phyloP scores from a whole-genome alignment of 2,888 invertebrate genomes.

The Liposcelis brunnea region DNA sequence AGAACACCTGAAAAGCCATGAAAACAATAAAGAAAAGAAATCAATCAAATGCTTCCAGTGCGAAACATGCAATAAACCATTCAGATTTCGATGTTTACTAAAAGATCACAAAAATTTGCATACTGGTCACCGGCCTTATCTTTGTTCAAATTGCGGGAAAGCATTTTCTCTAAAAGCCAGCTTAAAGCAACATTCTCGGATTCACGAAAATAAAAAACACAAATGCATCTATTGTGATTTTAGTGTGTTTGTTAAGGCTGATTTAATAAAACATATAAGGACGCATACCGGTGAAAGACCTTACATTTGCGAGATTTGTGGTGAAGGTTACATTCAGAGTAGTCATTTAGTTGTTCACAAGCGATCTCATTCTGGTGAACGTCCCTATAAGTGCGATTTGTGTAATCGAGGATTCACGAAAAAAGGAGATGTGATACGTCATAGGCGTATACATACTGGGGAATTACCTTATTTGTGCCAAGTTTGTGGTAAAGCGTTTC shows the following conservation, averaged over 20 bases:
- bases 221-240: conserved; percentile 13
- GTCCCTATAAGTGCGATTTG: conserved; percentile 14
- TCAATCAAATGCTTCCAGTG: conserved; percentile 10
- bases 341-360: conserved; percentile 14
- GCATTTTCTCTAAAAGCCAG: conserved; percentile 14
- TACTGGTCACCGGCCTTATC: conserved; percentile 14
- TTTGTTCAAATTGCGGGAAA: conserved; percentile 14
- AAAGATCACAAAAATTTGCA: conserved; percentile 14
- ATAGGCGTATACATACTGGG: conserved; percentile 15
- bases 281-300: conserved; percentile 16
- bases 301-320: conserved; percentile 15
- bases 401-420: conserved; percentile 15
- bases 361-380: conserved; percentile 15
- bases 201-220: conserved; percentile 12
- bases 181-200: conserved; percentile 14
- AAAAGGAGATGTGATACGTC: conserved; percentile 15
- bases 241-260: conserved; percentile 14
- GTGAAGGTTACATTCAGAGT: conserved; percentile 15
- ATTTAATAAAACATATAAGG: conserved; percentile 14
- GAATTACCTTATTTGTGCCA: conserved; percentile 16
- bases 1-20: conserved; percentile 9
- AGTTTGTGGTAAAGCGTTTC: conserved; percentile 15
- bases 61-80: conserved; percentile 15
- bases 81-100: conserved; percentile 13
- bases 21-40: conserved; percentile 4